These are phyloP conservation scores for Therioaphis trifolii DNA, from an alignment of 2,888 invertebrate species.

Conservation along the genomic window DNA sequence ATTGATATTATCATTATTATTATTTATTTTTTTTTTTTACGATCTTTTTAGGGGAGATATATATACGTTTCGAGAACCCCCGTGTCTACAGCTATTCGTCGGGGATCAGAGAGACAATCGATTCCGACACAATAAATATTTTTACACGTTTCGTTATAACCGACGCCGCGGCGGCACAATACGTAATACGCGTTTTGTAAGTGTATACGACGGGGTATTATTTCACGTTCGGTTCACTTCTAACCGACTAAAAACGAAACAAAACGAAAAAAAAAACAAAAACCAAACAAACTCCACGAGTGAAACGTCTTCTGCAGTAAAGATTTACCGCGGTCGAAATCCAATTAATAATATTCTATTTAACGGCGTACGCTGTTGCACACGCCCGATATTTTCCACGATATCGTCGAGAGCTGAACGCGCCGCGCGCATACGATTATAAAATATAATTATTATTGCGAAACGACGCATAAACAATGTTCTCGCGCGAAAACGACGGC, in stretches of 20 bases:
- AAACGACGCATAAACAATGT: too few species aligned
- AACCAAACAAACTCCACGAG: too few species aligned
- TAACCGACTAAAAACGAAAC: too few species aligned
- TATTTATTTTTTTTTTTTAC: constrained; percentile 5
- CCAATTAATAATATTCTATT: too few species aligned
- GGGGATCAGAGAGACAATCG: constrained; percentile 34
- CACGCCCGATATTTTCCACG: too few species aligned
- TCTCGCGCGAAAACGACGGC: background rate
- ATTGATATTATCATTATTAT: constrained; percentile 44
- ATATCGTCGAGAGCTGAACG: too few species aligned
- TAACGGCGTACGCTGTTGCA: too few species aligned
- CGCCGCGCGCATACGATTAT: too few species aligned
- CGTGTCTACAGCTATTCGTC: background rate
- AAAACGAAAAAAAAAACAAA: too few species aligned
- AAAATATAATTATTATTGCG: too few species aligned
- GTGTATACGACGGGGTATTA: too few species aligned
- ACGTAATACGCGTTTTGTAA: background rate
- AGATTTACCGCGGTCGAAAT: background rate
- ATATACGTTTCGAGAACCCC: constrained; percentile 11
- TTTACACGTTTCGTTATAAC: constrained; percentile 9
- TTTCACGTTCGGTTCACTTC: too few species aligned
- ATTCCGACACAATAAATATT: constrained; percentile 18
- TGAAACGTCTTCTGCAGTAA: background rate
- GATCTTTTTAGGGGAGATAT: background rate
- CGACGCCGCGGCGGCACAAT: background rate